Base-by-base conservation (phyloP, 2,113 vertebrate species). In the Galbula dea region DNA sequence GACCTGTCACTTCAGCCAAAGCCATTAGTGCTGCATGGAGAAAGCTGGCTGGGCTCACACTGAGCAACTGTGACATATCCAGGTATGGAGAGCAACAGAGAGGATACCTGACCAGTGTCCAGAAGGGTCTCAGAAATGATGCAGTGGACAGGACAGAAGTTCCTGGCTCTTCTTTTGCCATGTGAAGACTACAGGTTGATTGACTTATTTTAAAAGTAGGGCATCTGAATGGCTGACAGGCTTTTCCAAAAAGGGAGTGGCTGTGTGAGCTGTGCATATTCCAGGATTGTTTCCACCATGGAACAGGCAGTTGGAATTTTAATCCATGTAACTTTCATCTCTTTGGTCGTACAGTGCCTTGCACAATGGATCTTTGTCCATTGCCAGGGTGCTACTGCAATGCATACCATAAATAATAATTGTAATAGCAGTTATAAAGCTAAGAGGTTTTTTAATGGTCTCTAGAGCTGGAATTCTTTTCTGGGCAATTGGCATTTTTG, bases 371-470 rank as follows among this genome's bases (percentile, higher is more conserved):
- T 49, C 95, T 89, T 92, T 94, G 94, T 94, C 67, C 0, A 0
- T 57, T 82, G 72, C 89, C 87, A 83, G 46, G 52, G 72, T 67
- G 66, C 63, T 91, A 48, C 49, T 48, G 94, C 84, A 92, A 54
- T 48, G 67, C 72, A 45, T 87, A 80, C 43, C 69, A 85, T 91
- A 95, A 96, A 89, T 94, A 95, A 85, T 89, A 92, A 89, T 17
- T 83, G 68, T 83, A 96, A 93, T 88, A 96, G 91, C 78, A 88
- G 91, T 77, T 92, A 85, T 6, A 92, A 96, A 74, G 71, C 52
- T 80, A 80, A 83, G 78, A 75, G 39, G 63, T 80, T 85, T 63
- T 80, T 71, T 21, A 87, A 91, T 71, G 78, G 82, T 74, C 84
- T 94, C 87, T 46, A 68, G 89, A 86, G 85, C 68, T 93, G 85